Percentiles rank a stretch among this genome's conserved stretches.
phyloP scores from a whole-genome alignment of 2,888 invertebrate species.

The Punctoribates punctum region DNA sequence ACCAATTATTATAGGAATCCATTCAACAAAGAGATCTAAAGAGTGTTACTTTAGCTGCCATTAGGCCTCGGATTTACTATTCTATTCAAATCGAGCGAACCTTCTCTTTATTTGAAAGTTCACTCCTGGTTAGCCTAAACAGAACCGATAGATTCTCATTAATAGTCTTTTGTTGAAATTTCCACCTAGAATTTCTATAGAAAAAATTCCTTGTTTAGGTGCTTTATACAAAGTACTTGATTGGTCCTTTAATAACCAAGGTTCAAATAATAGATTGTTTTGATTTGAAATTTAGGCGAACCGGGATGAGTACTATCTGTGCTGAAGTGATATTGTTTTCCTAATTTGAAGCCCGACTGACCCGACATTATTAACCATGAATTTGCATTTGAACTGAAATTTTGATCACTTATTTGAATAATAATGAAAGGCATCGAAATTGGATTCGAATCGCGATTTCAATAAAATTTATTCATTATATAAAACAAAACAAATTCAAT shows the following conservation, averaged over 20 bases:
- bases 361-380: not conserved
- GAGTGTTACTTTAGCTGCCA: conserved; percentile 11
- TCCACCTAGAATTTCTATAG: no score
- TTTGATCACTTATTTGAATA: conserved; percentile 1
- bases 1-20: conserved; percentile 2
- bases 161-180: no score
- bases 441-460: not conserved
- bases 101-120: not conserved
- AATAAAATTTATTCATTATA: no score
- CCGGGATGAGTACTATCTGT: no score
- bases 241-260: no score
- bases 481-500: no score
- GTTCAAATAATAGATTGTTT: no score
- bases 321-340: not conserved
- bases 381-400: not conserved
- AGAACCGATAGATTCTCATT: no score
- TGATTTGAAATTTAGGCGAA: no score
- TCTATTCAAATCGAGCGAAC: not conserved
- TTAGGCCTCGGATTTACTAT: not conserved
- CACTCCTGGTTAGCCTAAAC: not conserved
- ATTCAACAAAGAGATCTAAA: not conserved
- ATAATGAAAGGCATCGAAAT: not conserved
- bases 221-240: no score
- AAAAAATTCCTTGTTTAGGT: no score
- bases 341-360: not conserved